A percentile compares a stretch with the other conserved stretches of the same genome.
These are phyloP conservation scores for Plutomurus gul DNA, from an alignment of 1,140 invertebrate genomes.

Conservation along the genomic window DNA sequence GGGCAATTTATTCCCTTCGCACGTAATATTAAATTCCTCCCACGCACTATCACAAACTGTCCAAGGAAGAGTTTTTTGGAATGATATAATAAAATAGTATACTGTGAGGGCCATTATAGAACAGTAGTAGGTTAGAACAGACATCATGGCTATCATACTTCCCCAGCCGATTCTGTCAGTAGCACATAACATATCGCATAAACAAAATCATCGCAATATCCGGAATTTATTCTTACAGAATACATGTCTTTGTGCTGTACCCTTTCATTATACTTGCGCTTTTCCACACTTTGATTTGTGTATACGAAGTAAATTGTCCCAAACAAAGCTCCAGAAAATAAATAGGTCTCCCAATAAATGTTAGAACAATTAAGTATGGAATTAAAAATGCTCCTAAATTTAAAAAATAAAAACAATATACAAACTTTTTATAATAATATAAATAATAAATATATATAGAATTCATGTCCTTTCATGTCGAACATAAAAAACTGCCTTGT, in stretches of 20 bases:
- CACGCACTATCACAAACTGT: constrained; percentile 55
- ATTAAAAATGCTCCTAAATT: constrained; percentile 67
- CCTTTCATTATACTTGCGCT: constrained; percentile 57
- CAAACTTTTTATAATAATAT: neutral
- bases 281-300: constrained; percentile 58
- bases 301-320: constrained; percentile 61
- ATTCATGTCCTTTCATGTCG: too few relatives aligned
- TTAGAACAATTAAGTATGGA: constrained; percentile 65
- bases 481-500: too few relatives aligned
- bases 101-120: constrained; percentile 58
- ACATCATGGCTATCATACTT: constrained; percentile 51
- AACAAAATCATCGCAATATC: too few relatives aligned
- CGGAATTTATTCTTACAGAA: too few relatives aligned
- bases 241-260: neutral
- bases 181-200: neutral
- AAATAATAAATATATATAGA: too few relatives aligned
- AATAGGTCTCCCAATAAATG: constrained; percentile 63
- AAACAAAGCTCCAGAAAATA: constrained; percentile 63
- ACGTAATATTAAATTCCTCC: neutral
- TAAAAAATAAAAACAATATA: neutral
- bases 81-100: constrained; percentile 59
- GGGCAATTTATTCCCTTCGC: neutral
- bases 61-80: constrained; percentile 55
- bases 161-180: constrained; percentile 51
- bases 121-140: constrained; percentile 58